These are phyloP conservation scores for Python bivittatus DNA, from an alignment of 2,113 vertebrate genomes.

Conservation along the genomic window DNA sequence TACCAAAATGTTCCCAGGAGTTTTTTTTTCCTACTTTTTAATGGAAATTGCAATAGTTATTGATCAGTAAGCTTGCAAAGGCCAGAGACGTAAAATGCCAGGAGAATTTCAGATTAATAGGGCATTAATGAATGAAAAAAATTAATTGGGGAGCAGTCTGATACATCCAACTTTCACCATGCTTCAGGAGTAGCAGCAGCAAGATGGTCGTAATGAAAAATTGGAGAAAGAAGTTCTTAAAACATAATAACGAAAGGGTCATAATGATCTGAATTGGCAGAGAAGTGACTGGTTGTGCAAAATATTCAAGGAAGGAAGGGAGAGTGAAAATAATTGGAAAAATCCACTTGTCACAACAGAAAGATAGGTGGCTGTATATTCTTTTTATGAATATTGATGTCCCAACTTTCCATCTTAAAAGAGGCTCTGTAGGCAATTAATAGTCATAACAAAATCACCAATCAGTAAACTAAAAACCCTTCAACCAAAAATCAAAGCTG, in stretches of 20 bases:
- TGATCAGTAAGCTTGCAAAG: neutral
- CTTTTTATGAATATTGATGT: neutral
- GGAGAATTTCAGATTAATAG: neutral
- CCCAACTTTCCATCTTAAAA: neutral
- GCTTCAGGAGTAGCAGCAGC: too few species aligned
- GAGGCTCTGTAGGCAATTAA: neutral
- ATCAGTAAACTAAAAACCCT: neutral
- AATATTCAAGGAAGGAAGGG: neutral
- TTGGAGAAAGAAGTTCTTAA: neutral
- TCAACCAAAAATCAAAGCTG: neutral
- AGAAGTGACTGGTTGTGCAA: neutral
- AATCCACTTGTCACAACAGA: neutral
- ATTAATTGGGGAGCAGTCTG: neutral
- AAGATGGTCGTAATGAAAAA: neutral
- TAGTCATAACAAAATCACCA: neutral
- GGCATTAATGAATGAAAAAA: neutral
- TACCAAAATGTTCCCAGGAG: neutral
- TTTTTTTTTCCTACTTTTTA: neutral
- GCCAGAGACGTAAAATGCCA: neutral
- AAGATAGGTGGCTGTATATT: too few species aligned
- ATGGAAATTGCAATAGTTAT: neutral
- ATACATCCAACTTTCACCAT: neutral
- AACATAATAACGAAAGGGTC: neutral
- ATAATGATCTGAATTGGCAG: neutral
- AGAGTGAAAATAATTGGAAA: too few species aligned